phyloP scores from a whole-genome alignment of 2,797 vertebrate species.

The Neoniphon sammara region DNA sequence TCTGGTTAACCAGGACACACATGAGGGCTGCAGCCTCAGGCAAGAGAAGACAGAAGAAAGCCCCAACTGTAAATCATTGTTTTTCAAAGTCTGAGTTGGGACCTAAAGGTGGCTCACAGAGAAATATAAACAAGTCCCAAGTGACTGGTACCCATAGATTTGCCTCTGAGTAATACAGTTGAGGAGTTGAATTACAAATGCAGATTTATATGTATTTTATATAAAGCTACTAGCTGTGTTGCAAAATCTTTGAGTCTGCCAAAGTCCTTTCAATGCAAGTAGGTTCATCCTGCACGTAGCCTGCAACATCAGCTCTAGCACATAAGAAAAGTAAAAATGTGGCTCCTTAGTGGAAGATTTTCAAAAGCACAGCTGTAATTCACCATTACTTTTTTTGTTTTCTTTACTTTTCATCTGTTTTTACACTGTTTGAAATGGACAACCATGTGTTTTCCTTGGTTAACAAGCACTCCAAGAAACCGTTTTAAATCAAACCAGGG shows the following conservation, averaged over 20 bases:
- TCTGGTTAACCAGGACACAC: slow-evolving; percentile 63
- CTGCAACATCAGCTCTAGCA: slow-evolving; percentile 7
- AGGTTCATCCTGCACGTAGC: background rate
- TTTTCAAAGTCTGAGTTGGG: slow-evolving; percentile 31
- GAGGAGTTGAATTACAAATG: background rate
- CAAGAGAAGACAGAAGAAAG: slow-evolving; percentile 36
- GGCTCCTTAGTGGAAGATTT: background rate
- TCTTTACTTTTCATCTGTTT: background rate
- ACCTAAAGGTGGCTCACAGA: slow-evolving; percentile 43
- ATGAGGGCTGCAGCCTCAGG: slow-evolving; percentile 45
- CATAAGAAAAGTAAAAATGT: background rate
- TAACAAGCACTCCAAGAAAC: slow-evolving; percentile 11
- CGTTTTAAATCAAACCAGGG: slow-evolving; percentile 19
- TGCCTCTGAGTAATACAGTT: slow-evolving; percentile 11
- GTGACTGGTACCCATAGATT: slow-evolving; percentile 16
- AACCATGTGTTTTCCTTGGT: slow-evolving; percentile 41
- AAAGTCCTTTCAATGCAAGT: background rate
- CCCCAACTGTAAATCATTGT: slow-evolving; percentile 49
- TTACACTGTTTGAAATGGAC: slow-evolving; percentile 32
- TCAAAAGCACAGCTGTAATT: background rate
- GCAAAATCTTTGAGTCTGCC: background rate
- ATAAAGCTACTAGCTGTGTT: background rate
- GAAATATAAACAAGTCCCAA: slow-evolving; percentile 34
- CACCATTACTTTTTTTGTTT: slow-evolving; percentile 2
- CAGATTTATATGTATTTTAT: slow-evolving; percentile 4